Evolutionary conservation across 2,113 vertebrate species (phyloP).

Genomic region (Cyprinodon variegatus): DNA sequence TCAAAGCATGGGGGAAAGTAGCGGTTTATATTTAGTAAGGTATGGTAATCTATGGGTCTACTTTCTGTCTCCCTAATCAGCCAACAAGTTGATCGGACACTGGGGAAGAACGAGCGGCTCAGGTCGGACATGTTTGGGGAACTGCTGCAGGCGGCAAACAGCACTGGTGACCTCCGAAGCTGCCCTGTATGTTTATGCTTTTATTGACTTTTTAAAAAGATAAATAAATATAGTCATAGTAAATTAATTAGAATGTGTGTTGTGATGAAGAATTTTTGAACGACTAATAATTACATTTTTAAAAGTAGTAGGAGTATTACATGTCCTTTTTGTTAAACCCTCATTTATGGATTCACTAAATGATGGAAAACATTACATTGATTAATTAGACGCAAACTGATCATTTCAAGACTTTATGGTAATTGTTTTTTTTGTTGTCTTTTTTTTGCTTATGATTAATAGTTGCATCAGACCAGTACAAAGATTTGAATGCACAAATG

Average conservation of each 20-base stretch:
- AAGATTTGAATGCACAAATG: background rate
- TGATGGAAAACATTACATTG: background rate
- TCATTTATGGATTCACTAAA: background rate
- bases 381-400: no score
- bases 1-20: no score
- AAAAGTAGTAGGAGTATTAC: background rate
- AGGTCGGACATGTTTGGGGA: constrained; percentile 95
- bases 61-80: constrained; percentile 67
- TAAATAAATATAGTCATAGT: background rate
- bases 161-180: constrained; percentile 91
- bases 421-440: no score
- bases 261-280: background rate
- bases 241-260: background rate
- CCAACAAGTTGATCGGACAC: constrained; percentile 91
- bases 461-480: background rate
- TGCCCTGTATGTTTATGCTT: constrained; percentile 86
- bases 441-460: no score
- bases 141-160: constrained; percentile 94
- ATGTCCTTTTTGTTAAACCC: background rate
- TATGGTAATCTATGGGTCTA: background rate
- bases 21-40: no score
- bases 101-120: constrained; percentile 90
- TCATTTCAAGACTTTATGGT: no score
- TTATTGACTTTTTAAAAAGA: background rate
- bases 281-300: background rate